A percentile compares a stretch with the other conserved stretches of the same genome.
Evolutionary conservation across 2,888 invertebrate species (phyloP).

Genomic region (Tachina lurida): DNA sequence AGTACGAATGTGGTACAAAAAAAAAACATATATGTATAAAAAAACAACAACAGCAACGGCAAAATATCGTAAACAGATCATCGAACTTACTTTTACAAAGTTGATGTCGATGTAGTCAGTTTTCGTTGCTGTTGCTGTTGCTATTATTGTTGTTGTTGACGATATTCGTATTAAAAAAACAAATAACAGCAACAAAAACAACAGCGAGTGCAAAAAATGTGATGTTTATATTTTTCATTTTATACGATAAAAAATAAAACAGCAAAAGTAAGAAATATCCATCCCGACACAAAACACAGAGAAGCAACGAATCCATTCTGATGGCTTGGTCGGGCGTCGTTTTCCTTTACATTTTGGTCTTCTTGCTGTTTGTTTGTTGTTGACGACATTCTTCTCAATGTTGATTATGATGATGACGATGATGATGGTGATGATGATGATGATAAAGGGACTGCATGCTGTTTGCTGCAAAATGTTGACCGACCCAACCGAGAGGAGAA

Average conservation of each 20-base stretch:
- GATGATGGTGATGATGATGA: conserved; percentile 22
- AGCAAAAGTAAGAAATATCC: conserved; percentile 33
- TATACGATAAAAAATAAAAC: conserved; percentile 37
- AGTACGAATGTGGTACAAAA: conserved; percentile 57
- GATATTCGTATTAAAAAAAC: conserved; percentile 64
- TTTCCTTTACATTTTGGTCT: conserved; percentile 18
- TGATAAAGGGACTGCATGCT: conserved; percentile 25
- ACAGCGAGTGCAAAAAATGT: conserved; percentile 50
- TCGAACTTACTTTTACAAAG: conserved; percentile 79
- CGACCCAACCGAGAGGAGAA: background rate
- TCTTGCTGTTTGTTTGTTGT: conserved; percentile 13
- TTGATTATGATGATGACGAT: conserved; percentile 15
- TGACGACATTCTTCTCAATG: conserved; percentile 56
- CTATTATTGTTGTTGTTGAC: conserved; percentile 66
- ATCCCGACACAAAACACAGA: conserved; percentile 15
- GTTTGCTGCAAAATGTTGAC: conserved; percentile 46
- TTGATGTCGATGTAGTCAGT: conserved; percentile 73
- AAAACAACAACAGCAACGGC: conserved; percentile 69
- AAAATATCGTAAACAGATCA: conserved; percentile 81
- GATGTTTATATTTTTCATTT: conserved; percentile 65
- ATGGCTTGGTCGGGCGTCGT: conserved; percentile 12
- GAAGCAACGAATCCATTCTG: conserved; percentile 17
- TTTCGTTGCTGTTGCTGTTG: conserved; percentile 58
- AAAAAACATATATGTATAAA: conserved; percentile 31
- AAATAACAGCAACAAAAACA: conserved; percentile 60